Base-by-base conservation (phyloP, 2,113 vertebrate species). In the Oryzias curvinotus region DNA sequence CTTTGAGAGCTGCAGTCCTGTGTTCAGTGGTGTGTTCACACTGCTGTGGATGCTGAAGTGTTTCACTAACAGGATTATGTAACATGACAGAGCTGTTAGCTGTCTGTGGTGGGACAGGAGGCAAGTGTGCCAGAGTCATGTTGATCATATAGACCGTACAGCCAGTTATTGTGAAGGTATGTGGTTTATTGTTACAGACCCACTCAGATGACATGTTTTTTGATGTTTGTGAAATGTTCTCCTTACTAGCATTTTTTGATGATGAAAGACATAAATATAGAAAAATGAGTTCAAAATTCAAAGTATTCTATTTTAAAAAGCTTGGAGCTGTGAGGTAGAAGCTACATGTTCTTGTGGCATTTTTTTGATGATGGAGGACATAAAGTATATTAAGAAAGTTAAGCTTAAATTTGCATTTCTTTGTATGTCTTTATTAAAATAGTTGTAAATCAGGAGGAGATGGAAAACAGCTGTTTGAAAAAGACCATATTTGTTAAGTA, bases 51-150 rank as follows among this genome's bases (percentile, higher is more conserved):
- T 63, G 62, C 53, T 65, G 19, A 57, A 69, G 62, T 52, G 67
- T 68, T 62, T 67, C 36, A 41, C 67, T 64, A 75, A 71, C 67
- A 66, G 41, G 66, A 53, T 78, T 74, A 66, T 55, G 62, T 71
- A 74, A 70, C 76, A 63, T 66, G 67, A 62, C 62, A 26, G 67
- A 67, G 67, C 53, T 67, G 67, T 67, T 67, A 63, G 58, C 63
- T 16, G 58, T 56, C 49, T 41, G 50, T 25, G 62, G 57, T 69
- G 66, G 59, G 67, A 70, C 65, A 61, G 50, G 43, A 68, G 52
- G 56, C 47, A 28, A 56, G 65, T 49, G 65, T 52, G 62, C 65
- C 52, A 65, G 65, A 48, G 52, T 3, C 18, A 8, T 53, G 60
- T 18, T 25, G 43, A 52, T 45, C 23, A 46, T 47, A 21, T 25